A percentile compares a stretch with the other conserved stretches of the same genome.
Evolutionary conservation across 2,797 vertebrate genomes (phyloP).

Genomic region (Dicrostonyx torquatus): DNA sequence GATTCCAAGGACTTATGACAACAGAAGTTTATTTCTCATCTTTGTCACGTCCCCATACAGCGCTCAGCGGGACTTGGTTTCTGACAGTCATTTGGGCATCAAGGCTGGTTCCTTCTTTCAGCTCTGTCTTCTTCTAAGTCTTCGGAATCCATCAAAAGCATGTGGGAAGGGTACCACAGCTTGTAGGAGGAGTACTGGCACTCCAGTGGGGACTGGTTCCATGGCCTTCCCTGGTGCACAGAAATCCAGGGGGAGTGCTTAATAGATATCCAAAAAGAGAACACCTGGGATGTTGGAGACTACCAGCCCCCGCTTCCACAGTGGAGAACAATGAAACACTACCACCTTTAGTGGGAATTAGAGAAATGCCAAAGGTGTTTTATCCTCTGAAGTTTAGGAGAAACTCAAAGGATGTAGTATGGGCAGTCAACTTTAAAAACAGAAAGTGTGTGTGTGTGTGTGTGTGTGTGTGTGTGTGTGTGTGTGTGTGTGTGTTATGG

Average conservation of each 20-base stretch:
- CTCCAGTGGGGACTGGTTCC: neutral
- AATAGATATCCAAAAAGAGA: neutral
- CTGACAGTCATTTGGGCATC: neutral
- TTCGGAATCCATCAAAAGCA: neutral
- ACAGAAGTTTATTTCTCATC: neutral
- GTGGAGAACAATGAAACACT: neutral
- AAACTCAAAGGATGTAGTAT: neutral
- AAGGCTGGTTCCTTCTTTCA: neutral
- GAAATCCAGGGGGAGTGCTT: neutral
- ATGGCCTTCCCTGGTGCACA: neutral
- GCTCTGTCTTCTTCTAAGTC: neutral
- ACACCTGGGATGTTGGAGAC: neutral
- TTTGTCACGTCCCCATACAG: neutral
- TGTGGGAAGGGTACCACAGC: rapidly evolving
- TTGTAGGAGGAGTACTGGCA: neutral
- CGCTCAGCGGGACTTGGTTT: neutral
- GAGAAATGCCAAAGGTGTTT: neutral
- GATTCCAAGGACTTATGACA: neutral
- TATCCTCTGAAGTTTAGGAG: neutral
- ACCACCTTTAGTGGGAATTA: neutral
- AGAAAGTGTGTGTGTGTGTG: neutral
- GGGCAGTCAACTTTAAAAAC: neutral
- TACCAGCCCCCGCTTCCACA: neutral
- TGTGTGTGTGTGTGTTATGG: neutral
- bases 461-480: neutral